Evolutionary conservation across 2,113 vertebrate species (phyloP).

Genomic region (Chroicocephalus ridibundus): DNA sequence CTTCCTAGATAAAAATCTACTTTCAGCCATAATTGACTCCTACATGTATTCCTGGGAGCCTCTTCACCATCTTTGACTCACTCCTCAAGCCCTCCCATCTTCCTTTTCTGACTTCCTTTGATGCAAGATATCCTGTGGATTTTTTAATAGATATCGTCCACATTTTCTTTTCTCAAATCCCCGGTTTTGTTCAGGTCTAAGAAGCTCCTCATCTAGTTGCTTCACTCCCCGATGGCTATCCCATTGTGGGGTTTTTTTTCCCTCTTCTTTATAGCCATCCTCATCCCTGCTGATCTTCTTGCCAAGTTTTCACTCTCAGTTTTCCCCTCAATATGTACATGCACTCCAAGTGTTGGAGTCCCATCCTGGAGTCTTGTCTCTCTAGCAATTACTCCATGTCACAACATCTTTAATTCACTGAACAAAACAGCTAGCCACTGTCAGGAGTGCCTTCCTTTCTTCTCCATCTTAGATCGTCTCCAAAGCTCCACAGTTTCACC

Average conservation of each 20-base stretch:
- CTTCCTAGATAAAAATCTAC: background rate
- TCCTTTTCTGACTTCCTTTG: background rate
- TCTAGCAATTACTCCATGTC: background rate
- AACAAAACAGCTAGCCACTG: background rate
- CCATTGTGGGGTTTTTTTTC: background rate
- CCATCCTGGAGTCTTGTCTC: background rate
- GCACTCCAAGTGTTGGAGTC: background rate
- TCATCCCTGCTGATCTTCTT: background rate
- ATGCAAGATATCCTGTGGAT: background rate
- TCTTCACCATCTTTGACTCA: conserved; percentile 17
- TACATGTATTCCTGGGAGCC: background rate
- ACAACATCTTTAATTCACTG: background rate
- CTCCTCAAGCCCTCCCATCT: background rate
- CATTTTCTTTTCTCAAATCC: background rate
- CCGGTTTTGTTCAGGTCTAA: background rate
- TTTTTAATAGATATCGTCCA: background rate
- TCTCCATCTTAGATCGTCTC: background rate
- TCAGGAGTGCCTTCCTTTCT: background rate
- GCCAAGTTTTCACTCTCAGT: background rate
- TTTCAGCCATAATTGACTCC: background rate
- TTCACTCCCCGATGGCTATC: background rate
- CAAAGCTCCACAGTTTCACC: background rate
- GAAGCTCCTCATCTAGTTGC: background rate
- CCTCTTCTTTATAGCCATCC: background rate
- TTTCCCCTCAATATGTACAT: background rate